Evolutionary conservation across 2,888 invertebrate species (phyloP).

Genomic region (Glyphotaelius pellucidus): DNA sequence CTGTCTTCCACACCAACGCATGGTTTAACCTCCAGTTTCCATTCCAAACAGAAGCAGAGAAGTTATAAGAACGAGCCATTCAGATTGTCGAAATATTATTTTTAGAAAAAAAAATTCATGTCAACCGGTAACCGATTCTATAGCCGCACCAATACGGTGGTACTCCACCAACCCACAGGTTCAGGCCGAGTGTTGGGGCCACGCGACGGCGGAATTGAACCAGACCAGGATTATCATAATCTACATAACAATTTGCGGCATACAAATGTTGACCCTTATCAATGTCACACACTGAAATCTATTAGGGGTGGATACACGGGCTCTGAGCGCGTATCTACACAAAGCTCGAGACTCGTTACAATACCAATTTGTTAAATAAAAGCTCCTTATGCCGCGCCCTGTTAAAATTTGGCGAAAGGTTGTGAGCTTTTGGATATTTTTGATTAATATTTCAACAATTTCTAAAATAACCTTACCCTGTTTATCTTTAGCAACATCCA

Average conservation of each 20-base stretch:
- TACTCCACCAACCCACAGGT: not conserved
- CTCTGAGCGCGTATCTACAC: constrained; percentile 6
- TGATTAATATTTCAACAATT: not conserved
- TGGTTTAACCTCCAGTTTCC: too few relatives aligned
- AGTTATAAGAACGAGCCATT: too few relatives aligned
- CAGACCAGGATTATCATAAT: constrained; percentile 65
- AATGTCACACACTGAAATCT: constrained; percentile 65
- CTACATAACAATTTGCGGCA: constrained; percentile 66
- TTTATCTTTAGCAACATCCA: not conserved
- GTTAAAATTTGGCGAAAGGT: constrained; percentile 10
- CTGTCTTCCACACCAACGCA: too few relatives aligned
- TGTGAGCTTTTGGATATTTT: not conserved
- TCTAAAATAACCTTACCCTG: not conserved
- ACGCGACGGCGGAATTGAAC: constrained; percentile 57
- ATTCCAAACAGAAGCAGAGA: too few relatives aligned
- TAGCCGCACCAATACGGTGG: not conserved
- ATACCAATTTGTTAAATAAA: constrained; percentile 45
- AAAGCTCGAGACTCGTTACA: constrained; percentile 51
- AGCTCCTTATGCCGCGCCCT: not conserved
- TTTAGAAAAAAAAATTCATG: too few relatives aligned
- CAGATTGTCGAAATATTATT: too few relatives aligned
- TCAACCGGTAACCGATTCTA: not conserved
- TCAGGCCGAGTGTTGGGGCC: constrained; percentile 12
- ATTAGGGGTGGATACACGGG: constrained; percentile 51
- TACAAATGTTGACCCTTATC: constrained; percentile 66